Evolutionary conservation across 2,888 invertebrate species (phyloP).

Genomic region (Watsonalla binaria): DNA sequence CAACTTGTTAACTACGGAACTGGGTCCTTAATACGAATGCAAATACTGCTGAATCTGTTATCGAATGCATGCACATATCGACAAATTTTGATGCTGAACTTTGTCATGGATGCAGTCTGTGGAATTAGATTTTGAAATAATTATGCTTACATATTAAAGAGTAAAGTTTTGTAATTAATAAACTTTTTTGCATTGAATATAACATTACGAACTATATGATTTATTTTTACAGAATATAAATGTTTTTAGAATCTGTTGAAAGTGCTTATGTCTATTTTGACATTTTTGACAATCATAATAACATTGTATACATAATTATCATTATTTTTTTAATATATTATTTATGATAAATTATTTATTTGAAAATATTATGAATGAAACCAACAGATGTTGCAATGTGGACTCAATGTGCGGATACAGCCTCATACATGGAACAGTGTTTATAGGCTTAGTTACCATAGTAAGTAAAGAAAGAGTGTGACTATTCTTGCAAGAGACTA

Average conservation of each 20-base stretch:
- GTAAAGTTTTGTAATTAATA: no score
- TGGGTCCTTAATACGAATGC: neutral
- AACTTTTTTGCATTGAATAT: no score
- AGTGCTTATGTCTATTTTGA: no score
- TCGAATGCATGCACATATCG: neutral
- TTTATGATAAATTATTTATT: neutral
- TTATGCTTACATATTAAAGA: neutral
- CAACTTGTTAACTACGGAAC: neutral
- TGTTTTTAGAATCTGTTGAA: no score
- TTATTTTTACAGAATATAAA: no score
- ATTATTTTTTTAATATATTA: neutral
- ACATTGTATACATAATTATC: no score
- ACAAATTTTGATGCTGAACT: neutral
- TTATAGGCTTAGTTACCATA: constrained; percentile 27
- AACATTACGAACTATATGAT: no score
- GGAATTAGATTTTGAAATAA: neutral
- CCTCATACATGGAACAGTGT: constrained; percentile 23
- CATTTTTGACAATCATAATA: no score
- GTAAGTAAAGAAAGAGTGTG: constrained; percentile 17
- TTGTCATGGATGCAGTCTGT: neutral
- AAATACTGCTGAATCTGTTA: neutral
- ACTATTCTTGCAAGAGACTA: neutral
- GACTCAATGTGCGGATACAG: constrained; percentile 23
- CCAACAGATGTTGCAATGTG: constrained; percentile 21
- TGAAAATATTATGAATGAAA: neutral